These are phyloP conservation scores for Agapornis roseicollis DNA, from an alignment of 2,113 vertebrate species.

Conservation along the genomic window DNA sequence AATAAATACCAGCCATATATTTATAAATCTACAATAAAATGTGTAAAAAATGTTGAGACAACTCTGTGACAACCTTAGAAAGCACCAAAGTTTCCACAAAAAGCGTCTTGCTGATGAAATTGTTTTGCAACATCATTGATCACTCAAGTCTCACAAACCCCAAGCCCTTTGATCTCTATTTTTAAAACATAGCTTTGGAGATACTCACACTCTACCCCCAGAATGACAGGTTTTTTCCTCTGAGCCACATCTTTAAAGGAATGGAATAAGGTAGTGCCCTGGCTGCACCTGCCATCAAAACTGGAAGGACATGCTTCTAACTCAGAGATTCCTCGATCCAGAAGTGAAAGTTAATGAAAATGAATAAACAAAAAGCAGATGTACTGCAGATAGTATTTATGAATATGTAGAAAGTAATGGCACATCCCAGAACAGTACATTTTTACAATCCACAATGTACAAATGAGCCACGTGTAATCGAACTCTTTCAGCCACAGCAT, in stretches of 20 bases:
- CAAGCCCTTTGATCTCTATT: background rate
- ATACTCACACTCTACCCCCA: background rate
- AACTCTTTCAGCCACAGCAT: background rate
- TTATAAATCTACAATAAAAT: background rate
- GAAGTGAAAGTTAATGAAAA: background rate
- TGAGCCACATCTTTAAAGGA: background rate
- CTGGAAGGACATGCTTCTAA: rapidly evolving
- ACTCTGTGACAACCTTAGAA: background rate
- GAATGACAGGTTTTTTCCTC: background rate
- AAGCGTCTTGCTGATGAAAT: background rate
- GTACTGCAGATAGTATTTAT: background rate
- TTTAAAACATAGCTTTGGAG: background rate
- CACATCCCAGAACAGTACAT: background rate
- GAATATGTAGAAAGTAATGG: background rate
- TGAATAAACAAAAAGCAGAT: background rate
- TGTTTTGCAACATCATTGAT: background rate
- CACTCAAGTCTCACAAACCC: background rate
- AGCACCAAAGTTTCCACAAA: background rate
- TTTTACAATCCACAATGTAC: background rate
- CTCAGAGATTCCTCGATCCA: background rate
- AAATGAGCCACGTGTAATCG: background rate
- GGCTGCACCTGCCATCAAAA: background rate
- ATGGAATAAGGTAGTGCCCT: background rate
- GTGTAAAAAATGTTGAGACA: background rate
- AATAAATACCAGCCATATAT: background rate